These are phyloP conservation scores for Pagetopsis macropterus DNA, from an alignment of 2,797 vertebrate genomes.

Conservation along the genomic window DNA sequence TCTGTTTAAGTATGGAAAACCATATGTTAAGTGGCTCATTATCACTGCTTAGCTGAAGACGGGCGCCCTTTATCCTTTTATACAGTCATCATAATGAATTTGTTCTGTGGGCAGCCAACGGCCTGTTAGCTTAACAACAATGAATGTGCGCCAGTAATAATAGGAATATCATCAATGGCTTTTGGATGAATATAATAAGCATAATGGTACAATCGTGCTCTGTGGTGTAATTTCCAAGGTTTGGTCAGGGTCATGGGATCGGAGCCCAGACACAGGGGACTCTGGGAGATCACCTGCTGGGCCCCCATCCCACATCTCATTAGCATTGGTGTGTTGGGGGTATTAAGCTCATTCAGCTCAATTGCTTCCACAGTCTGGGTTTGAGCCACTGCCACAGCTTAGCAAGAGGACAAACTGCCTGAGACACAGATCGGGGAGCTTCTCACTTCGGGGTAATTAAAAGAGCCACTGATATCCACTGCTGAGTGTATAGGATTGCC, in stretches of 20 bases:
- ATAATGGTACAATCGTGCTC: slow-evolving; percentile 28
- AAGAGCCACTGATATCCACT: slow-evolving; percentile 50
- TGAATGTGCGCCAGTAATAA: slow-evolving; percentile 32
- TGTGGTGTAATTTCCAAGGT: slow-evolving; percentile 52
- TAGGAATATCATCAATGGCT: slow-evolving; percentile 32
- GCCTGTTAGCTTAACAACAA: slow-evolving; percentile 29
- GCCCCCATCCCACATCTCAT: slow-evolving; percentile 68
- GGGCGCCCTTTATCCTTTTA: slow-evolving; percentile 40
- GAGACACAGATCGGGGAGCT: slow-evolving; percentile 65
- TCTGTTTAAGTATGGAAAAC: neutral
- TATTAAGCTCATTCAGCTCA: slow-evolving; percentile 79
- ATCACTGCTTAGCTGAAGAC: slow-evolving; percentile 32
- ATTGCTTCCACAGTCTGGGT: slow-evolving; percentile 69
- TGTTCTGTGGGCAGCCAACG: slow-evolving; percentile 21
- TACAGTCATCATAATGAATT: slow-evolving; percentile 43
- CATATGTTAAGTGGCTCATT: slow-evolving; percentile 31
- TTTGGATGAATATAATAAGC: slow-evolving; percentile 38
- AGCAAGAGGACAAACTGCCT: slow-evolving; percentile 69
- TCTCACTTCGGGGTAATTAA: slow-evolving; percentile 69
- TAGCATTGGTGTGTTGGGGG: slow-evolving; percentile 67
- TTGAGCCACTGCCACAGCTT: slow-evolving; percentile 69
- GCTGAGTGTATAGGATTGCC: neutral
- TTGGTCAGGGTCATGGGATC: slow-evolving; percentile 45
- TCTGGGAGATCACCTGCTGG: slow-evolving; percentile 62
- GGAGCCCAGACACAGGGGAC: slow-evolving; percentile 44